phyloP scores from a whole-genome alignment of 2,113 vertebrate species.

The Tonatia bakeri region DNA sequence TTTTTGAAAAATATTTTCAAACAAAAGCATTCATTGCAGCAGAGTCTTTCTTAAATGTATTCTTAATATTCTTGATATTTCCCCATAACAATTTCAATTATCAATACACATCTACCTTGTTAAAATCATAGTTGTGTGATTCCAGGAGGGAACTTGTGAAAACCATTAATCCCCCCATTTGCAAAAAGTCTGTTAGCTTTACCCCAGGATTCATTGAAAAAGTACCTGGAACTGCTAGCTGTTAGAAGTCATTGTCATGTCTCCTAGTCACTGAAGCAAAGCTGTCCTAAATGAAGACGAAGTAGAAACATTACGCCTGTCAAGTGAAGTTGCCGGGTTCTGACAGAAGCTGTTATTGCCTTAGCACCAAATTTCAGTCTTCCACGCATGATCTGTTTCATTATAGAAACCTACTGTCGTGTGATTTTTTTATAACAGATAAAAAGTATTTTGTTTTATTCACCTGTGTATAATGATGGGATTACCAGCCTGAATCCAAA shows the following conservation, averaged over 20 bases:
- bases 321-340: constrained; percentile 53
- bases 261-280: constrained; percentile 61
- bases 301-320: constrained; percentile 60
- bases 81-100: constrained; percentile 15
- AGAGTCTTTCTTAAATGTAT: neutral
- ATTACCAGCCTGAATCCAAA: neutral
- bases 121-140: neutral
- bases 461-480: neutral
- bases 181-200: constrained; percentile 38
- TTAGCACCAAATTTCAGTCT: constrained; percentile 40
- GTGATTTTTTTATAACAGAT: neutral
- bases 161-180: constrained; percentile 46
- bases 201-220: neutral
- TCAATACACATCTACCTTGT: neutral
- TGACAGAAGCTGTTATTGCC: constrained; percentile 59
- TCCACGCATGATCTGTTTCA: constrained; percentile 46
- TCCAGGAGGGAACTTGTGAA: neutral
- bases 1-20: neutral
- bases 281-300: constrained; percentile 66
- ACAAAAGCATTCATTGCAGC: neutral
- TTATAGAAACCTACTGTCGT: neutral
- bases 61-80: neutral
- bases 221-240: constrained; percentile 41
- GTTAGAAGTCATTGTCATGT: constrained; percentile 44
- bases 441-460: constrained; percentile 48